Evolutionary conservation across 2,888 invertebrate species (phyloP), one percentile per base, ranked within the genome.

Genomic region (Neelides folsomi): DNA sequence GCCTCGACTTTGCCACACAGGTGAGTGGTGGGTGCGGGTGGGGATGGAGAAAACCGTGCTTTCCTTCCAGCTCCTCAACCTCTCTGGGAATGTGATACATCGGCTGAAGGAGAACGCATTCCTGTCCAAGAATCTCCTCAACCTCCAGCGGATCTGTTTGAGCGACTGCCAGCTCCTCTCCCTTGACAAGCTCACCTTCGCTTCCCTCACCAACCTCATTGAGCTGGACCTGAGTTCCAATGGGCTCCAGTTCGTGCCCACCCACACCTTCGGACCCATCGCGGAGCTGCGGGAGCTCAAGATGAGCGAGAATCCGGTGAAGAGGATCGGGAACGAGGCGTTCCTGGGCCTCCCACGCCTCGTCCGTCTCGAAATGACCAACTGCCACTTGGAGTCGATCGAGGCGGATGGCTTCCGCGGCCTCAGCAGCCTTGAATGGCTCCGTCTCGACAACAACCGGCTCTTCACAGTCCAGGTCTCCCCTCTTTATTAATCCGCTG

Each of bases 201-300:
- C 81, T 61, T 79, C 82, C 63, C 77, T 88, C 35, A 83, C 80
- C 56, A 87, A 87, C 68, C 73, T 88, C 42, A 82, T 87, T 3
- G 86, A 87, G 68, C 72, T 88, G 57, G 86, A 88, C 68, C 73
- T 87, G 55, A 84, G 86, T 60, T 76, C 80, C 63, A 88, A 88
- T 69, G 72, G 76, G 48, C 72, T 87, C 35, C 69, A 71, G 27
- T 71, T 74, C 48, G 77, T 88, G 60, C 87, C 87, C 1, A 79
- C 83, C 13, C 79, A 82, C 65, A 75, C 82, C 6, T 80, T 88
- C 64, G 79, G 79, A 58, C 79, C 80, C 7, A 80, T 84, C 52
- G 76, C 81, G 5, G 84, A 84, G 68, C 73, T 86, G 52, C 71
- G 86, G 47, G 85, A 86, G 67, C 72, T 87, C 35, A 79, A 79